These are phyloP conservation scores for Agriopis aurantiaria DNA, from an alignment of 2,888 invertebrate genomes.

Conservation along the genomic window DNA sequence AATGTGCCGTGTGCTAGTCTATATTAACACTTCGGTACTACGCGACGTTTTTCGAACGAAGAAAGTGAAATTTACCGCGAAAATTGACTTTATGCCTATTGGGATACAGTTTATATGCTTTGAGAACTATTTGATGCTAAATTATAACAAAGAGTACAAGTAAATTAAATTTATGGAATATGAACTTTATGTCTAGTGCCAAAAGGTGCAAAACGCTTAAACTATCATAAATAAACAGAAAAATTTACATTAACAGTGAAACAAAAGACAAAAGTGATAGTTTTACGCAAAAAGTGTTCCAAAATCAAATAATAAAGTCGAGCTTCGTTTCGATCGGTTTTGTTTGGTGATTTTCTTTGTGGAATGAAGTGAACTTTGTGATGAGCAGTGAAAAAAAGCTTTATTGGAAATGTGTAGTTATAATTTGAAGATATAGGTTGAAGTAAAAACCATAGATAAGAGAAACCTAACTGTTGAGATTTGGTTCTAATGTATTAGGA, in stretches of 20 bases:
- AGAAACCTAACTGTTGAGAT: neutral
- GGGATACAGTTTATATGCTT: neutral
- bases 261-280: neutral
- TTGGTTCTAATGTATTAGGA: conserved; percentile 2
- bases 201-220: neutral
- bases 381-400: conserved; percentile 23
- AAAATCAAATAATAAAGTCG: neutral
- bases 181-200: neutral
- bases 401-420: conserved; percentile 24
- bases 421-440: conserved; percentile 12
- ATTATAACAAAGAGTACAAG: neutral
- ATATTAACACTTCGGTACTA: conserved; percentile 1
- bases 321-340: neutral
- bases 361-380: conserved; percentile 1
- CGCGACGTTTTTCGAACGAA: conserved; percentile 6
- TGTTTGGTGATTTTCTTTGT: neutral
- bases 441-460: neutral
- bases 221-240: neutral
- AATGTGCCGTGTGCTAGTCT: conserved; percentile 34
- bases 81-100: neutral
- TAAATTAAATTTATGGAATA: neutral
- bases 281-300: neutral
- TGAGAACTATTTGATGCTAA: neutral
- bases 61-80: neutral
- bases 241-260: neutral